Evolutionary conservation across 35 echinoderm and acorn worm genomes (phyloP), one percentile per base, ranked within the genome.

Genomic region (Strongylocentrotus purpuratus): DNA sequence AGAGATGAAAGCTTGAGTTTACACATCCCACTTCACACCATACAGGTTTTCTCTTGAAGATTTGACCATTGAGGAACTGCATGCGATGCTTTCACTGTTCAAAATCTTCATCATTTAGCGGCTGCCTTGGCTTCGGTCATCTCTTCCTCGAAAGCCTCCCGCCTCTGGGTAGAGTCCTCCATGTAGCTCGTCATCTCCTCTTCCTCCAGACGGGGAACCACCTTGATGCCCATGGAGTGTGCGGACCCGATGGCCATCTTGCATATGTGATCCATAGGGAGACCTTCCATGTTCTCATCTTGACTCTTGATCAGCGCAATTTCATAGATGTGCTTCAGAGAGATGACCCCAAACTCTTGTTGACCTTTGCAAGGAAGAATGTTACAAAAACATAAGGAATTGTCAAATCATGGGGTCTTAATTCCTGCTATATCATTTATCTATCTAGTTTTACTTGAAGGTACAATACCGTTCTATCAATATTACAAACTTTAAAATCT

Each of bases 261-360:
- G 92, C 98, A 99, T 6, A 99, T 94, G 2, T 96, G 65, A 46
- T 98, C 95, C 86, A 99, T 78, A 28, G 88, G 94, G 12, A 96
- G 33, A 8, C 96, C 95, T 94, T 97, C 85, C 70, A 97, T 89
- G 48, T 88, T 94, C 17, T 93, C 91, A 31, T 98, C 98, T 85
- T 97, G 87, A 25, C 96, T 95, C 90, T 99, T 99, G 15, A 99
- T 97, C 91, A 96, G 95, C 31, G 98, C 98, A 71, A 99, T 99
- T 85, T 99, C 98, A 88, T 97, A 99, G 47, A 99, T 88, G 47
- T 99, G 98, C 61, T 99, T 99, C 25, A 98, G 90, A 59, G 98
- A 96, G 9, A 99, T 85, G 35, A 95, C 96, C 0, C 98, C 98
- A 96, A 98, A 95, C 18, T 88, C 85, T 60, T 98, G 95, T 31